phyloP scores from a whole-genome alignment of 2,113 vertebrate genomes.

The Thinocorus orbignyianus region DNA sequence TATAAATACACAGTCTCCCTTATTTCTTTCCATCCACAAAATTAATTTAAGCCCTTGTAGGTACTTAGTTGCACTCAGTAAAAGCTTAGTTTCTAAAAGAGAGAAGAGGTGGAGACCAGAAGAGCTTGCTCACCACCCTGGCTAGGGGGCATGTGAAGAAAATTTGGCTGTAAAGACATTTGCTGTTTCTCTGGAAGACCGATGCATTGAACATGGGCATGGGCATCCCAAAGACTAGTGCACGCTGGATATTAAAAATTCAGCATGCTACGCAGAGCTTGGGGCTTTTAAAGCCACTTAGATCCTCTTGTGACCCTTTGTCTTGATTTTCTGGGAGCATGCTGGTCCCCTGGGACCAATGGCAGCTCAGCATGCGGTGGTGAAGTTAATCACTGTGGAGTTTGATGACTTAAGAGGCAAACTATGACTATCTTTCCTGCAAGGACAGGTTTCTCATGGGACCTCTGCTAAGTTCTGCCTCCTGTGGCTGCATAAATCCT shows the following conservation, averaged over 20 bases:
- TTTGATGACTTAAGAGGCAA: neutral
- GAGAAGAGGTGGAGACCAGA: neutral
- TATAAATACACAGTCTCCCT: neutral
- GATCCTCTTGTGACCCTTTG: slow-evolving; percentile 6
- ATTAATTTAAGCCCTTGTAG: neutral
- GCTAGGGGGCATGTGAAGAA: neutral
- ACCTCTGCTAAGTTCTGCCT: neutral
- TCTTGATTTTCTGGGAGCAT: neutral
- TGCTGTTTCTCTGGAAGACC: neutral
- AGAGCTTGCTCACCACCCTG: neutral
- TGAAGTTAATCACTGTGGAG: neutral
- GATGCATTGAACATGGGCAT: fast-evolving
- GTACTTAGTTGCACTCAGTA: neutral
- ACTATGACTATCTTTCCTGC: neutral
- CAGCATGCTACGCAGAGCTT: neutral
- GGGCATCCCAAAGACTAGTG: neutral
- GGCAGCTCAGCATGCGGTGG: neutral
- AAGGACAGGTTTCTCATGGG: neutral
- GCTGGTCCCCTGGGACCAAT: neutral
- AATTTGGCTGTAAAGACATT: neutral
- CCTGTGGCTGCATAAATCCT: neutral
- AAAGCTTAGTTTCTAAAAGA: neutral
- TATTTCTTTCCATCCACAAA: neutral
- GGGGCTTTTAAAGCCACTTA: neutral
- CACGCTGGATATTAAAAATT: neutral